Percentiles rank a stretch among this genome's conserved stretches.
These are phyloP conservation scores for Lithobates sylvaticus DNA, from an alignment of 2,797 vertebrate genomes.

Conservation along the genomic window DNA sequence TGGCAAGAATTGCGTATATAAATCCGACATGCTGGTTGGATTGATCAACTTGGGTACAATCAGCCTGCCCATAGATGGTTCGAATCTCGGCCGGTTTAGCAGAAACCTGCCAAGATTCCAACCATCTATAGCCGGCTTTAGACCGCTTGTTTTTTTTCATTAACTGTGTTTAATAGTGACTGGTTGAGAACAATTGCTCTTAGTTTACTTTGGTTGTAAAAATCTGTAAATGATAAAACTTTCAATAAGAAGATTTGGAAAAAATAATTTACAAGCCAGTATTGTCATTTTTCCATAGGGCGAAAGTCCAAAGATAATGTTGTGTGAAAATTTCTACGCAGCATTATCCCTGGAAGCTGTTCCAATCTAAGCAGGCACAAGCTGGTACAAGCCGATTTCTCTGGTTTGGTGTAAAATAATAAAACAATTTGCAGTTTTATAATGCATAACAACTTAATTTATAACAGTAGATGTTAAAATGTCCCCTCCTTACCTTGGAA, in stretches of 20 bases:
- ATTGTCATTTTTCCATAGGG: background rate
- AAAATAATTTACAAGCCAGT: background rate
- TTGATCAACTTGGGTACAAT: no score
- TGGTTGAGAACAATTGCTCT: background rate
- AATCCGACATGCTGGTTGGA: no score
- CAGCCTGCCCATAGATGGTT: no score
- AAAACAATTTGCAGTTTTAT: no score
- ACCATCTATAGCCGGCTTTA: no score
- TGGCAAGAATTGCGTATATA: no score
- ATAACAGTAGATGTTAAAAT: background rate
- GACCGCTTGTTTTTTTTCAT: no score
- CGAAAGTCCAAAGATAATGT: background rate
- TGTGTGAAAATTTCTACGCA: background rate
- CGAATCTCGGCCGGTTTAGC: no score
- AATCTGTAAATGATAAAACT: background rate
- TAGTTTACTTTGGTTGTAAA: background rate
- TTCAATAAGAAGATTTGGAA: background rate
- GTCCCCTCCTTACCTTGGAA: constrained; percentile 73
- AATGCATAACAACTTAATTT: no score
- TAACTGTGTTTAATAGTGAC: background rate
- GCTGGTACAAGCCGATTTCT: no score
- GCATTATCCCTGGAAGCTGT: background rate
- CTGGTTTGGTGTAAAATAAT: no score
- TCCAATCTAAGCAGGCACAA: background rate
- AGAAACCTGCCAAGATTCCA: no score